phyloP scores from a whole-genome alignment of 2,888 invertebrate species.

The Dicyrtoma fusca region DNA sequence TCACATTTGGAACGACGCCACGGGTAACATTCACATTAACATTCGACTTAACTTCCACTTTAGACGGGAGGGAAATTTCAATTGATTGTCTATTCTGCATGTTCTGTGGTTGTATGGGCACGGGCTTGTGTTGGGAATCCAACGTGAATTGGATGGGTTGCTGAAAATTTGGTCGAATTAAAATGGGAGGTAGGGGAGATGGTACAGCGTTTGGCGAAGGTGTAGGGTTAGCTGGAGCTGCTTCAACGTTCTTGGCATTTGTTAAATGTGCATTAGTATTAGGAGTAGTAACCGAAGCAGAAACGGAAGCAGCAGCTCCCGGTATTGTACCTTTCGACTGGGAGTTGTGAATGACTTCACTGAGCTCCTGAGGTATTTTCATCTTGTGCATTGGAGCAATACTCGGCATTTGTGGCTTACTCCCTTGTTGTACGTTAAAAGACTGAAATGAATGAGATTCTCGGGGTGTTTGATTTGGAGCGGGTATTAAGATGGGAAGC shows the following conservation, averaged over 20 bases:
- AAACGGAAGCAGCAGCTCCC: not conserved
- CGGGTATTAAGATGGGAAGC: constrained; percentile 22
- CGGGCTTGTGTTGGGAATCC: not conserved
- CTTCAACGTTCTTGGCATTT: not conserved
- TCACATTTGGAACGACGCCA: constrained; percentile 41
- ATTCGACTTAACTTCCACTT: constrained; percentile 28
- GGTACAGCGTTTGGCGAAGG: not conserved
- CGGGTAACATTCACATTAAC: constrained; percentile 29
- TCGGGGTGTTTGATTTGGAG: constrained; percentile 2
- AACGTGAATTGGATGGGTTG: constrained; percentile 15
- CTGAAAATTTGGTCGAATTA: constrained; percentile 20
- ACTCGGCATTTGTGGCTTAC: constrained; percentile 24
- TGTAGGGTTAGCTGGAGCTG: not conserved
- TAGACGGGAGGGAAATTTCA: constrained; percentile 8
- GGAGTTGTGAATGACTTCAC: no score
- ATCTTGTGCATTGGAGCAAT: constrained; percentile 28
- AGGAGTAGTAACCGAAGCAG: not conserved
- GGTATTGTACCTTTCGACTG: not conserved
- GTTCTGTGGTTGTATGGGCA: not conserved
- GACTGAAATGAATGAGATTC: constrained; percentile 16
- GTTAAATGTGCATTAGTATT: not conserved
- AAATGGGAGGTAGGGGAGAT: constrained; percentile 24
- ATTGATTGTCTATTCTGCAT: constrained; percentile 22
- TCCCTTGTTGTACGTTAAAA: constrained; percentile 1
- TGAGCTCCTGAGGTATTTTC: not conserved